Evolutionary conservation across 2,888 invertebrate species (phyloP).

Genomic region (Polylopha cassiicola): DNA sequence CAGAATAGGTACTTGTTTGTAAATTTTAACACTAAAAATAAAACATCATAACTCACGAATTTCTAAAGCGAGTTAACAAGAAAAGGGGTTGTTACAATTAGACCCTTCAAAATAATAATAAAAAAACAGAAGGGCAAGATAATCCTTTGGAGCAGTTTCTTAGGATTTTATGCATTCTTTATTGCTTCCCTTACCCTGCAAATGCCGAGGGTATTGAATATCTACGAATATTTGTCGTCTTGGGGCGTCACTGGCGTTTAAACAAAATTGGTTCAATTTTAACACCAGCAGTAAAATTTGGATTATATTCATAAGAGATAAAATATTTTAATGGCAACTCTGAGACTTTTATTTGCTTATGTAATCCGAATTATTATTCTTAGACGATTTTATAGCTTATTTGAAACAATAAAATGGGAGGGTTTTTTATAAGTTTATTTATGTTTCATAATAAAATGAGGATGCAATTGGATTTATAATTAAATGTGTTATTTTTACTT

Average conservation of each 20-base stretch:
- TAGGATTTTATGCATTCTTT: conserved; percentile 56
- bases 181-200: conserved; percentile 41
- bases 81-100: conserved; percentile 35
- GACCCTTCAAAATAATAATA: conserved; percentile 49
- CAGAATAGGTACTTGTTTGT: background rate
- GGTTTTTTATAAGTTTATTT: conserved; percentile 7
- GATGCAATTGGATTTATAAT: no score
- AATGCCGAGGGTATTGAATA: conserved; percentile 7
- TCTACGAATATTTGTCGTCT: background rate
- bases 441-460: no score
- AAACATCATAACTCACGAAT: background rate
- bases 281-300: conserved; percentile 58
- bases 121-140: conserved; percentile 45
- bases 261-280: conserved; percentile 51
- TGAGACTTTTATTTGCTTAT: conserved; percentile 66
- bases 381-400: conserved; percentile 53
- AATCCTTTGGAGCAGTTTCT: conserved; percentile 55
- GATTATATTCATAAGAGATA: conserved; percentile 75
- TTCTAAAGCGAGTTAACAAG: conserved; percentile 6
- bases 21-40: background rate
- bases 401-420: conserved; percentile 22
- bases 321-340: conserved; percentile 67
- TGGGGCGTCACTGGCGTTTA: conserved; percentile 8
- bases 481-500: no score
- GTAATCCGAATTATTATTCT: conserved; percentile 65